Base-by-base conservation (phyloP, 1,140 invertebrate genomes). In the Drosophila lini region DNA sequence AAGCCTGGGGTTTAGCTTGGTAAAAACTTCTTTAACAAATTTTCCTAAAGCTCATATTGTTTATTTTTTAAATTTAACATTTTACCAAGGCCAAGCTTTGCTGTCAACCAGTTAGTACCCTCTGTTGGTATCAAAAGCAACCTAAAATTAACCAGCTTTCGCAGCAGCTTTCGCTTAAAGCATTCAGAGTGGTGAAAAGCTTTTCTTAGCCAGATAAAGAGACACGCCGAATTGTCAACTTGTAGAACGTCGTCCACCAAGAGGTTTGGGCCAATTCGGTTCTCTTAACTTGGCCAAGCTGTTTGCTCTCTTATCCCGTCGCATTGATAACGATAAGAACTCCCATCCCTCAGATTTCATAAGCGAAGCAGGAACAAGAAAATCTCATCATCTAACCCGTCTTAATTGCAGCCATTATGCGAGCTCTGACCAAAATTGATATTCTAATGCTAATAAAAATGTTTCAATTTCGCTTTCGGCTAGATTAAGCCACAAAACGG, bases 361-460 rank as follows among this genome's bases (percentile, higher is more conserved):
- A 38, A 67, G 2, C 22, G 32, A 6, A 15, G 25, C n/a, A 32
- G 31, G 1, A 32, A 25, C 47, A 57, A 13, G 13, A 15, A 59
- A 76, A 76, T 76, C 73, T 19, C 62, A 47, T 60, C 73, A 59
- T 58, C 42, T 56, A 55, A 85, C 67, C 65, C 62, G 52, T 19
- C 80, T 86, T 88, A 86, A 86, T 86, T 88, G 80, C 71, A 67
- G 38, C 41, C 70, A 83, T 86, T 88, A 88, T 56, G 47, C 34
- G 41, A 41, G 36, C 36, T 50, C 45, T 41, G 57, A 16, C 40
- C 73, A 62, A 79, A 79, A 80, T 82, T 80, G 71, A 77, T 68
- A 83, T 85, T 71, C 56, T 78, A 81, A 84, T 78, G 80, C 62
- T 70, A 65, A 74, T 78, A 77, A 60, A 70, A 62, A 67, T 70